Base-by-base conservation (phyloP, 1,140 invertebrate genomes). In the Panagrolaimus sp. region DNA sequence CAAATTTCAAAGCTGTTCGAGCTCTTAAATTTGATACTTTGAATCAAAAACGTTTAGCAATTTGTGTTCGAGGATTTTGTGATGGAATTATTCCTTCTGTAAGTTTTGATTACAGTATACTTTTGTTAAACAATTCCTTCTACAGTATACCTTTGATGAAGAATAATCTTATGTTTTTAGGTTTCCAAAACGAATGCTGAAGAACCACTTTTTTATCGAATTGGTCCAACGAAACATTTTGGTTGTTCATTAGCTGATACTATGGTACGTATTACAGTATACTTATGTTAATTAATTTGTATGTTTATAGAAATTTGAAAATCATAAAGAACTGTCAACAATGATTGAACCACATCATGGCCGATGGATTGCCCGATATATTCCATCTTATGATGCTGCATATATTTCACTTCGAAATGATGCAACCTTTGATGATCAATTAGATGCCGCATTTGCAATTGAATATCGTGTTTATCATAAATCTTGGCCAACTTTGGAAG, bases 1-100 rank as follows among this genome's bases (percentile, higher is more conserved):
- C 91, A 6, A 96, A 96, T 86, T 92, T 92, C 79, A 86, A 86
- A 71, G 93, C 93, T 9, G 91, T 96, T 0, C 88, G 87, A 74
- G 85, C 89, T 5, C 83, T 90, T 83, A 89, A 72, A 74, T 87
- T 95, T 82, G 88, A 89, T 77, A 89, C 89, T 1, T 87, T 96
- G 8, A 96, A 96, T 83, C 68, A 72, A 45, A 64, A 69, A 26
- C 26, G 78, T 48, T 43, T 81, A 10, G 24, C 65, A 12, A 64
- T 80, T n/a, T 43, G 63, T 52, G 75, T 78, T 15, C 72, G 71
- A 78, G 77, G 43, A 1, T 6, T 28, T 71, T 68, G 32, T 26
- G 10, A 17, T 58, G 8, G n/a, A 4, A 12, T 21, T 58, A 21
- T 58, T 38, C 32, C 32, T 38, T 38, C 32, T 2, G 32, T 7